Conservation (phyloP, 2,113 vertebrate genomes). For the Micronycteris hirsuta region DNA sequence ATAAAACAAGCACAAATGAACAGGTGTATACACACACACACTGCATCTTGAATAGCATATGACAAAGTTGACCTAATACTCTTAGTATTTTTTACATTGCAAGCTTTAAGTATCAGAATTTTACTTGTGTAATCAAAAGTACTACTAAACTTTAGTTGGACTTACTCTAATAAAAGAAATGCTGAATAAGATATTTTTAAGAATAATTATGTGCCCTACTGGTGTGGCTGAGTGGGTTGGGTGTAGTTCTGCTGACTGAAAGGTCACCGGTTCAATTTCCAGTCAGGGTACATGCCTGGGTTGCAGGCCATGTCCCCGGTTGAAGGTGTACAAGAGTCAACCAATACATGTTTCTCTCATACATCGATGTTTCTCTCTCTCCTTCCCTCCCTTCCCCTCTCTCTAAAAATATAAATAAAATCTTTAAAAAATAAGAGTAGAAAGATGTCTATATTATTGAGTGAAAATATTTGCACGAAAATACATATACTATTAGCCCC, state of each 20-base stretch:
- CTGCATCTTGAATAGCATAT: not conserved
- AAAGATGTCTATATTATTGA: not conserved
- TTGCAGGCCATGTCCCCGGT: too few relatives aligned
- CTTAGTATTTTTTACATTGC: not conserved
- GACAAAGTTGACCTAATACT: not conserved
- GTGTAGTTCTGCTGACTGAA: too few relatives aligned
- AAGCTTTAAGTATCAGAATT: not conserved
- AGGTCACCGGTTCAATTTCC: too few relatives aligned
- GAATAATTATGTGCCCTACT: not conserved
- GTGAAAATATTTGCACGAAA: not conserved
- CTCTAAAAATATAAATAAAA: too few relatives aligned
- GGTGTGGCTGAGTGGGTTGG: too few relatives aligned
- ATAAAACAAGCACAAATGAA: too few relatives aligned
- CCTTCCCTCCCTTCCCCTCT: too few relatives aligned
- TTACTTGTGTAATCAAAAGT: not conserved
- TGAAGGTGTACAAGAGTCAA: too few relatives aligned
- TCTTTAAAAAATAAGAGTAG: not conserved
- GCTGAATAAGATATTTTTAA: not conserved
- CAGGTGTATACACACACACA: not conserved
- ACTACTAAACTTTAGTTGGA: slow-evolving; percentile 12
- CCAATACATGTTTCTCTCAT: too few relatives aligned
- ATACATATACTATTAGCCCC: not conserved
- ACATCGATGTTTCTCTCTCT: too few relatives aligned
- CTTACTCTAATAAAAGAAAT: not conserved
- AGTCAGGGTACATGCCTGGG: too few relatives aligned